phyloP scores from a whole-genome alignment of 2,888 invertebrate species.

The Plebejus melissa region DNA sequence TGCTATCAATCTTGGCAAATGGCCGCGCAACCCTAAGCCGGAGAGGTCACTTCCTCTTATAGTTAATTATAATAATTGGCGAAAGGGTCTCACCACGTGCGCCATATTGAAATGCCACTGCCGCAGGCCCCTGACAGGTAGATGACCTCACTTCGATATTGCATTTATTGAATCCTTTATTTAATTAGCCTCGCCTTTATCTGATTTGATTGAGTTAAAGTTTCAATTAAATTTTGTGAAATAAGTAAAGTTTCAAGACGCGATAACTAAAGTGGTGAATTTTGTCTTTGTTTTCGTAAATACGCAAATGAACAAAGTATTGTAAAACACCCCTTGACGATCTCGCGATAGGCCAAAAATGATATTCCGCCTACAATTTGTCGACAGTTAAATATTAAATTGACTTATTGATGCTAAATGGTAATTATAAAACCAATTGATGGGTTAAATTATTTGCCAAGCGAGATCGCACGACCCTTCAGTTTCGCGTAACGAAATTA shows the following conservation, averaged over 20 bases:
- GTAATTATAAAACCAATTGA: conserved; percentile 55
- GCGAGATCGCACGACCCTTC: conserved; percentile 67
- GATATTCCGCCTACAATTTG: conserved; percentile 9
- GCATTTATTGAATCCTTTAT: conserved; percentile 18
- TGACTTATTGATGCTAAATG: conserved; percentile 40
- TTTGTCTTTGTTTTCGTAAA: not conserved
- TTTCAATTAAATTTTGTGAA: conserved; percentile 3
- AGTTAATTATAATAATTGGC: conserved; percentile 77
- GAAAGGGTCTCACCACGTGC: conserved; percentile 54
- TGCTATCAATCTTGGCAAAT: conserved; percentile 71
- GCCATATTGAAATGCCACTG: conserved; percentile 52
- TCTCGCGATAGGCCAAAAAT: not conserved
- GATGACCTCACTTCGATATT: conserved; percentile 26
- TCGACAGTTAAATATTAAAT: conserved; percentile 19
- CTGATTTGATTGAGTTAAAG: not conserved
- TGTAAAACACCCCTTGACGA: not conserved
- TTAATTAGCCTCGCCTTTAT: not conserved
- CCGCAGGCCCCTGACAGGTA: conserved; percentile 40
- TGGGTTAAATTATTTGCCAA: conserved; percentile 69
- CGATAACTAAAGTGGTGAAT: not conserved
- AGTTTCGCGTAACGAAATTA: conserved; percentile 72
- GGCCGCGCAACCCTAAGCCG: conserved; percentile 61
- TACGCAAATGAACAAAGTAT: not conserved
- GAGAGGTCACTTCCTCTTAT: conserved; percentile 74
- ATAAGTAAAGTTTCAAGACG: not conserved